Conservation (phyloP, 2,113 vertebrate species). For the Spea multiplicata region DNA sequence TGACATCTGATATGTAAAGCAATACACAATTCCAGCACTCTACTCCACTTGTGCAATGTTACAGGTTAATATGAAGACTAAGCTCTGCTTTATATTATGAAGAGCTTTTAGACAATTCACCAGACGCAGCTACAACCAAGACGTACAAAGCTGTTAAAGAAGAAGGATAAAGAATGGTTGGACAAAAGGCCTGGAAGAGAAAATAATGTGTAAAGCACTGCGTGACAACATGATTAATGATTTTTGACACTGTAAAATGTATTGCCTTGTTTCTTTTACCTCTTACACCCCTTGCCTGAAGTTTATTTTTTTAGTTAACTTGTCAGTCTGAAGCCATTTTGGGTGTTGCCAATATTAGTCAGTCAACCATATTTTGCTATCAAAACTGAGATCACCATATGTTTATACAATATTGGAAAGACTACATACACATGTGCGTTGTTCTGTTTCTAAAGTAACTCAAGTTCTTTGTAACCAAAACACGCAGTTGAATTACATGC, state of each 20-base stretch:
- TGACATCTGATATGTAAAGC: too few relatives aligned
- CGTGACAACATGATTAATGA: slow-evolving; percentile 73
- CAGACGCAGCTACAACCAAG: slow-evolving; percentile 65
- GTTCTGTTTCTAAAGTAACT: slow-evolving; percentile 45
- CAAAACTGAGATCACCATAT: slow-evolving; percentile 27
- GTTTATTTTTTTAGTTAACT: slow-evolving; percentile 48
- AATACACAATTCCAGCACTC: too few relatives aligned
- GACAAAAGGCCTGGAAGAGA: slow-evolving; percentile 62
- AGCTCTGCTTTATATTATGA: slow-evolving; percentile 40
- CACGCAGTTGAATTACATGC: slow-evolving; percentile 17
- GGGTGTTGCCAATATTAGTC: slow-evolving; percentile 22
- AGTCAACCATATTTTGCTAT: slow-evolving; percentile 33
- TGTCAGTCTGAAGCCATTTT: slow-evolving; percentile 42
- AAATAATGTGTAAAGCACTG: slow-evolving; percentile 61
- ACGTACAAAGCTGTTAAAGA: slow-evolving; percentile 60
- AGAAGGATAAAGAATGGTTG: slow-evolving; percentile 65
- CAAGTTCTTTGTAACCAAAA: slow-evolving; percentile 39
- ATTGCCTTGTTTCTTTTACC: slow-evolving; percentile 50
- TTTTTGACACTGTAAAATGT: slow-evolving; percentile 69
- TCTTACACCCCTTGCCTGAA: slow-evolving; percentile 47
- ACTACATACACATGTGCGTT: slow-evolving; percentile 40
- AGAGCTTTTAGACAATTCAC: slow-evolving; percentile 73
- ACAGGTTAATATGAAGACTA: neutral
- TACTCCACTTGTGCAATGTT: too few relatives aligned
- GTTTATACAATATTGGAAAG: slow-evolving; percentile 35